These are phyloP conservation scores for Cydia strobilella DNA, from an alignment of 1,140 invertebrate species.

Conservation along the genomic window DNA sequence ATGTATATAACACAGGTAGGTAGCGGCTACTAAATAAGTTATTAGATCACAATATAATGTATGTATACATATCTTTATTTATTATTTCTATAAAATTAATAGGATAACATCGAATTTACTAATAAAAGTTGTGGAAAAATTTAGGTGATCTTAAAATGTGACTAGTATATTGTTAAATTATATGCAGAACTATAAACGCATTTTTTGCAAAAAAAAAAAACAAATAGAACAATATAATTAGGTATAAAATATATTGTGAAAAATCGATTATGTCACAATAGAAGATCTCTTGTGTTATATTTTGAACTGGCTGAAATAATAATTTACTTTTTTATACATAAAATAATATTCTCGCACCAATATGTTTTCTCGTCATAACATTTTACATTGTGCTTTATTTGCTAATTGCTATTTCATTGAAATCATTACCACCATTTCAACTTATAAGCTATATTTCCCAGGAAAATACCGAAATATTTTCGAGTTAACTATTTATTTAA, in stretches of 20 bases:
- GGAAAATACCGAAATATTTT: too few species aligned
- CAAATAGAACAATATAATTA: slow-evolving; percentile 2
- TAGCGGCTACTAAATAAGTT: not conserved
- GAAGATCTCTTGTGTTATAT: not conserved
- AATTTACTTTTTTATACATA: not conserved
- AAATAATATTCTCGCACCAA: not conserved
- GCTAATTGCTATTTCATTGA: too few species aligned
- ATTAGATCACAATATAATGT: not conserved
- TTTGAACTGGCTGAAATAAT: too few species aligned
- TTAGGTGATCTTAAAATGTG: not conserved
- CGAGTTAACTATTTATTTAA: too few species aligned
- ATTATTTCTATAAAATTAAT: not conserved
- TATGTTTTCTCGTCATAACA: too few species aligned
- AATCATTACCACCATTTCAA: too few species aligned
- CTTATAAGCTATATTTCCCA: too few species aligned
- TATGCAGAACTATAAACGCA: too few species aligned
- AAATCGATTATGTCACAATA: not conserved
- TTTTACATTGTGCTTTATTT: too few species aligned
- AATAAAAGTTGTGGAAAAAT: slow-evolving; percentile 20
- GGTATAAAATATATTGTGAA: not conserved
- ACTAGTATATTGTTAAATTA: not conserved
- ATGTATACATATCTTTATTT: not conserved
- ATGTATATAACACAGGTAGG: not conserved
- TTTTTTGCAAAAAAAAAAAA: not conserved
- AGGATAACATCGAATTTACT: slow-evolving; percentile 29